These are phyloP conservation scores for Zaprionus vittiger DNA, from an alignment of 1,140 invertebrate genomes.

Conservation along the genomic window DNA sequence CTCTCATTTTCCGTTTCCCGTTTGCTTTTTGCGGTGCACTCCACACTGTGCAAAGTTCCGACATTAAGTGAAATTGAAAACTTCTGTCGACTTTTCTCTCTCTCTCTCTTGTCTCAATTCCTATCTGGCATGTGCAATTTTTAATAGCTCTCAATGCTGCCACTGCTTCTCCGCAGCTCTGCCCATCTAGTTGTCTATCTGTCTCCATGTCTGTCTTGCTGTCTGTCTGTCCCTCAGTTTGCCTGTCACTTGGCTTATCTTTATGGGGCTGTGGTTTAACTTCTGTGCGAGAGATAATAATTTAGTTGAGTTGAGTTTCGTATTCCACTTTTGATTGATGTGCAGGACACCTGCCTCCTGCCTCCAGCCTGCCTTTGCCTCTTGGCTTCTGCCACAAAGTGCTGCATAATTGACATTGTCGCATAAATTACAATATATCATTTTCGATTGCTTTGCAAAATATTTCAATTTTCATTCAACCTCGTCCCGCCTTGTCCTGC, in stretches of 20 bases:
- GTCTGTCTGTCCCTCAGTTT: background rate
- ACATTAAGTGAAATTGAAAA: slow-evolving; percentile 81
- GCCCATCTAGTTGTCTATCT: slow-evolving; percentile 2
- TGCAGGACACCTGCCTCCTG: slow-evolving; percentile 11
- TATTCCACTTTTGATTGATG: slow-evolving; percentile 51
- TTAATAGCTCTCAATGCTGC: slow-evolving; percentile 60
- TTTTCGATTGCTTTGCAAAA: slow-evolving; percentile 15
- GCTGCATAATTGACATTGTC: slow-evolving; percentile 47
- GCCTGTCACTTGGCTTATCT: slow-evolving; percentile 51
- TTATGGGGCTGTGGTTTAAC: slow-evolving; percentile 49
- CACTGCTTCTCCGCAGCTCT: slow-evolving; percentile 26
- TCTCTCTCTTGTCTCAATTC: slow-evolving; percentile 65
- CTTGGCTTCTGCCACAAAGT: slow-evolving; percentile 33
- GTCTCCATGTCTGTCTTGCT: background rate
- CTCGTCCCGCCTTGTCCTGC: background rate
- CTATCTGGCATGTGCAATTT: slow-evolving; percentile 77
- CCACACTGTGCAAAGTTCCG: slow-evolving; percentile 29
- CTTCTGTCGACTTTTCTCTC: slow-evolving; percentile 53
- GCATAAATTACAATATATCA: slow-evolving; percentile 40
- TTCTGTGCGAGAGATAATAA: slow-evolving; percentile 13
- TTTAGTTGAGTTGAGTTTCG: slow-evolving; percentile 16
- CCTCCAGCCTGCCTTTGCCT: background rate
- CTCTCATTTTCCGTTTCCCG: slow-evolving; percentile 18
- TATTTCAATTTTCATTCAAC: slow-evolving; percentile 13
- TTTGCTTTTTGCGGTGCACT: slow-evolving; percentile 42